phyloP scores from a whole-genome alignment of 2,888 invertebrate species.

The Congeria kusceri region DNA sequence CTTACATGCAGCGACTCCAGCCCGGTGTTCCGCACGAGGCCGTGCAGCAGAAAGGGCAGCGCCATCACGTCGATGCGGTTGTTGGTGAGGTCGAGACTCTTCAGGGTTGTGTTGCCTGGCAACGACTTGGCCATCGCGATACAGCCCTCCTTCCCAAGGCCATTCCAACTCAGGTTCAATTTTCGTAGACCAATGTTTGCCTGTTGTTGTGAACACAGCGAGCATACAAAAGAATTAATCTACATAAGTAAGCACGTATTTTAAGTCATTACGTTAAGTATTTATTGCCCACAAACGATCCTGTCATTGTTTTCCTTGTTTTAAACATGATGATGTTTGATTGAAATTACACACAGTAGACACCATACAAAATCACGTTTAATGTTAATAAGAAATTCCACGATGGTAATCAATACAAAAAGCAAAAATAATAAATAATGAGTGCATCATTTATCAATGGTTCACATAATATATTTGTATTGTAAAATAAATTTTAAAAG shows the following conservation, averaged over 20 bases:
- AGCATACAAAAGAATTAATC: neutral
- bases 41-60: conserved; percentile 69
- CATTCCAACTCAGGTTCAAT: conserved; percentile 78
- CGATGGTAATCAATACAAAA: too few relatives aligned
- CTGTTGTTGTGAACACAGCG: conserved; percentile 40
- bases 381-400: too few relatives aligned
- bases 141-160: conserved; percentile 75
- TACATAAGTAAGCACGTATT: neutral
- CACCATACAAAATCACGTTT: too few relatives aligned
- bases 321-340: too few relatives aligned
- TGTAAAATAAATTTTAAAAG: too few relatives aligned
- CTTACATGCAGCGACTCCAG: conserved; percentile 63
- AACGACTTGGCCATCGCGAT: conserved; percentile 69
- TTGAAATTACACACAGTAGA: too few relatives aligned
- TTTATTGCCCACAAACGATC: too few relatives aligned
- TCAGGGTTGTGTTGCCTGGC: conserved; percentile 65
- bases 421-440: too few relatives aligned
- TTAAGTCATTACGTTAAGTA: too few relatives aligned
- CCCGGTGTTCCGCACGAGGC: conserved; percentile 66
- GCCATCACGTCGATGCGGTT: conserved; percentile 75
- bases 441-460: too few relatives aligned
- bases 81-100: conserved; percentile 71
- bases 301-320: too few relatives aligned
- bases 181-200: conserved; percentile 63
- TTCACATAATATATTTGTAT: too few relatives aligned